Conservation (phyloP, 1,140 invertebrate genomes). For the Polypedilum pembai region DNA sequence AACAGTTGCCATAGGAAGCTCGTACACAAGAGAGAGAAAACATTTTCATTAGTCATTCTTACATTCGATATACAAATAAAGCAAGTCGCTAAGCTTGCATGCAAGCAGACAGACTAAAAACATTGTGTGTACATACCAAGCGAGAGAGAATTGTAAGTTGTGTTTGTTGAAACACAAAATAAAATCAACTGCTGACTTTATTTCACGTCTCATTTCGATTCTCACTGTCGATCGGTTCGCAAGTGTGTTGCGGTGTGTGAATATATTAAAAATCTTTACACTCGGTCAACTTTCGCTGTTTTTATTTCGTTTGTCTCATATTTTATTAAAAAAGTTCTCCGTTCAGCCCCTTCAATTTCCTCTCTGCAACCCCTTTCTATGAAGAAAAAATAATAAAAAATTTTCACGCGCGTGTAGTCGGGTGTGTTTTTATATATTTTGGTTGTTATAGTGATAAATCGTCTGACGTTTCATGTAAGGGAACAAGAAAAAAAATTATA, state of each 20-base stretch:
- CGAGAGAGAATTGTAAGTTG: not conserved
- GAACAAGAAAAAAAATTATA: too few species aligned
- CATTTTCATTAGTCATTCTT: too few species aligned
- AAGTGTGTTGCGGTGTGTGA: not conserved
- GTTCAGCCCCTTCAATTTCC: not conserved
- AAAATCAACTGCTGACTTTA: not conserved
- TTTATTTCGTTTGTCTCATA: not conserved
- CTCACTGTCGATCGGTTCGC: not conserved
- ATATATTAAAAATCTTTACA: not conserved
- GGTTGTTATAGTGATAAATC: conserved; percentile 15
- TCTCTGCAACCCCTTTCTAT: not conserved
- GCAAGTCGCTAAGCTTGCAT: not conserved
- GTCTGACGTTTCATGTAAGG: too few species aligned
- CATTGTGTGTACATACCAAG: not conserved
- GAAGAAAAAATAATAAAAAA: not conserved
- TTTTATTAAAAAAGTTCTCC: not conserved
- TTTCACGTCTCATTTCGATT: not conserved
- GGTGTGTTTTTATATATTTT: not conserved
- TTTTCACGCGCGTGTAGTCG: not conserved
- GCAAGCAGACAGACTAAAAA: conserved; percentile 2
- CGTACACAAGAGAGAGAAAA: too few species aligned
- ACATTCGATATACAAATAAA: not conserved
- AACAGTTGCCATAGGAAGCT: too few species aligned
- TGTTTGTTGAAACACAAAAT: not conserved
- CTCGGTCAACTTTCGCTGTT: not conserved